Evolutionary conservation across 2,797 vertebrate genomes (phyloP).

Genomic region (Microtus agrestis): DNA sequence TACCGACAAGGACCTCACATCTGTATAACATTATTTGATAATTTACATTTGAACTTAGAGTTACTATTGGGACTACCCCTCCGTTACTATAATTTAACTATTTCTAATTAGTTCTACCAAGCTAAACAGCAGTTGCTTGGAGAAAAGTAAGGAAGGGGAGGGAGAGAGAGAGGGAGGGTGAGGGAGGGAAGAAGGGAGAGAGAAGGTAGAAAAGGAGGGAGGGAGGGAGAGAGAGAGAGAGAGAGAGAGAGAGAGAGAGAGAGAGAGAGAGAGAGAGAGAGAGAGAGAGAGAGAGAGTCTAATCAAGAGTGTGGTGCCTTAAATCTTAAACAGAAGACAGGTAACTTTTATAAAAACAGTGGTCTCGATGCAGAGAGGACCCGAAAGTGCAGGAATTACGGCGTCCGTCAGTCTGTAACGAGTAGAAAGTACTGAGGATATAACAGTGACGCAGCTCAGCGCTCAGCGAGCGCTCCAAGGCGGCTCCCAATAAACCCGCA

Average conservation of each 20-base stretch:
- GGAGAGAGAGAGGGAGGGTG: too few species aligned
- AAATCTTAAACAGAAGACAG: not conserved
- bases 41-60: slow-evolving; percentile 26
- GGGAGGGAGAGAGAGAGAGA: too few species aligned
- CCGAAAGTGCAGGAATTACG: not conserved
- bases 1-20: not conserved
- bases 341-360: not conserved
- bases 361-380: not conserved
- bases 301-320: not conserved
- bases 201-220: too few species aligned
- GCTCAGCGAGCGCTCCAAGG: not conserved
- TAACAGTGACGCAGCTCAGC: not conserved
- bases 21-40: not conserved
- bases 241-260: not conserved
- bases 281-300: not conserved
- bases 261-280: not conserved
- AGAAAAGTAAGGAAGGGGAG: not conserved
- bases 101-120: slow-evolving; percentile 30
- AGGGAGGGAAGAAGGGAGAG: too few species aligned
- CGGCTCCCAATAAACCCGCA: not conserved
- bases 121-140: not conserved
- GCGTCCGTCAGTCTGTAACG: not conserved
- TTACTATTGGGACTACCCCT: not conserved
- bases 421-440: not conserved
- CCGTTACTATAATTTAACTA: not conserved